A percentile compares a stretch with the other conserved stretches of the same genome.
phyloP scores from a whole-genome alignment of 2,888 invertebrate genomes.

The Thera britannica region DNA sequence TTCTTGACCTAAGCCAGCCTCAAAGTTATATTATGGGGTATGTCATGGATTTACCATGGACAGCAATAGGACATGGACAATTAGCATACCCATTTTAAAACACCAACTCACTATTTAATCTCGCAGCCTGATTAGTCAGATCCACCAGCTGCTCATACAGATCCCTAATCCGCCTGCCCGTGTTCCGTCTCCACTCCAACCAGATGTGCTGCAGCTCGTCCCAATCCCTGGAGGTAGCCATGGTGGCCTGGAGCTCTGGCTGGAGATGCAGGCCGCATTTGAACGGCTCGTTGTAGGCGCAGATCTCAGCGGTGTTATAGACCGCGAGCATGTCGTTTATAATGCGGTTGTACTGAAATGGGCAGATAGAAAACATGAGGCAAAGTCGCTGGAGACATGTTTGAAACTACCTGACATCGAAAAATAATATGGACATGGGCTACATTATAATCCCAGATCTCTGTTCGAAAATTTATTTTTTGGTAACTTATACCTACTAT shows the following conservation, averaged over 20 bases:
- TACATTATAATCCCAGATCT: too few species aligned
- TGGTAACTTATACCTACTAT: too few species aligned
- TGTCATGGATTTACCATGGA: too few species aligned
- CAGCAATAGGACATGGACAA: too few species aligned
- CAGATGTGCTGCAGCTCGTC: constrained; percentile 94
- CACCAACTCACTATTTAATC: constrained; percentile 89
- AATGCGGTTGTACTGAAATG: constrained; percentile 91
- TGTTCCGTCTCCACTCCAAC: constrained; percentile 95
- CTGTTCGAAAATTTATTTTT: too few species aligned
- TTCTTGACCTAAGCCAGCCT: too few species aligned
- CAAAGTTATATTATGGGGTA: too few species aligned
- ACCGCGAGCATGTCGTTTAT: constrained; percentile 95
- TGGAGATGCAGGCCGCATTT: constrained; percentile 92
- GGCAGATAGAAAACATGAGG: not conserved
- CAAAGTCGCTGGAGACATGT: not conserved
- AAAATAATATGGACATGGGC: too few species aligned
- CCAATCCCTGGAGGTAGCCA: constrained; percentile 92
- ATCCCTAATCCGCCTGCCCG: constrained; percentile 91
- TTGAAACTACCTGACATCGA: too few species aligned
- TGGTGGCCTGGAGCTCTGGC: constrained; percentile 90
- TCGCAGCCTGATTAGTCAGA: constrained; percentile 92
- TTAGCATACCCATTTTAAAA: too few species aligned
- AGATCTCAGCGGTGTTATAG: constrained; percentile 93
- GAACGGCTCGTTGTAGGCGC: constrained; percentile 93
- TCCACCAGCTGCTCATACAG: constrained; percentile 92